A percentile compares a stretch with the other conserved stretches of the same genome.
Conservation (phyloP, 2,797 vertebrate species). For the Nyctibius grandis region DNA sequence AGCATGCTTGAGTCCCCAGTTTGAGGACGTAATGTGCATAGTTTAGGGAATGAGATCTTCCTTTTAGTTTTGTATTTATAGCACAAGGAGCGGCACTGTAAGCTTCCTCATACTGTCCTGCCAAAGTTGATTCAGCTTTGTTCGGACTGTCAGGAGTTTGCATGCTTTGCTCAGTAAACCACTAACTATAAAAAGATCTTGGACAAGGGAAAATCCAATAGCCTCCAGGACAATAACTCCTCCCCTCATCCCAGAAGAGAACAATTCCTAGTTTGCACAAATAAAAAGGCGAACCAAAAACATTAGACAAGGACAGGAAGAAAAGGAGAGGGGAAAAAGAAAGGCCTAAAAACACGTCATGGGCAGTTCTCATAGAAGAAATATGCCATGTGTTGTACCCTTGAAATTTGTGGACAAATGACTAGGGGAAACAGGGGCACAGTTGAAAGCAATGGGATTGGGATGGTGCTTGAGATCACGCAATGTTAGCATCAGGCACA, state of each 20-base stretch:
- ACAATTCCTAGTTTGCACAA: neutral
- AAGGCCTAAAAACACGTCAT: neutral
- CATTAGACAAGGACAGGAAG: neutral
- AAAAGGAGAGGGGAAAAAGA: neutral
- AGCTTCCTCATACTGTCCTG: neutral
- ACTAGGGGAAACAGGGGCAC: neutral
- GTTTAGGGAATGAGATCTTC: neutral
- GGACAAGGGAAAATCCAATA: neutral
- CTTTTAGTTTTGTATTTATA: slow-evolving; percentile 1
- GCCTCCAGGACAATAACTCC: neutral
- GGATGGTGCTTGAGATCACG: neutral
- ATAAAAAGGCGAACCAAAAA: neutral
- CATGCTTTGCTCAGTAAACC: neutral
- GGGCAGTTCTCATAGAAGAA: neutral
- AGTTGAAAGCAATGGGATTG: neutral
- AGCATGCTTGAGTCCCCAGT: neutral
- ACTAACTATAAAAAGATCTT: neutral
- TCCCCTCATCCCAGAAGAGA: neutral
- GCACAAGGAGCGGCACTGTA: neutral
- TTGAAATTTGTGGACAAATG: neutral
- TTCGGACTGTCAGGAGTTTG: neutral
- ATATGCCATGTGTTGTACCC: neutral
- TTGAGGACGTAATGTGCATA: neutral
- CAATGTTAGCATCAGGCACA: neutral
- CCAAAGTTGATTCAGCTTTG: neutral